phyloP scores from a whole-genome alignment of 2,888 invertebrate genomes.

The Dasypolia templi region DNA sequence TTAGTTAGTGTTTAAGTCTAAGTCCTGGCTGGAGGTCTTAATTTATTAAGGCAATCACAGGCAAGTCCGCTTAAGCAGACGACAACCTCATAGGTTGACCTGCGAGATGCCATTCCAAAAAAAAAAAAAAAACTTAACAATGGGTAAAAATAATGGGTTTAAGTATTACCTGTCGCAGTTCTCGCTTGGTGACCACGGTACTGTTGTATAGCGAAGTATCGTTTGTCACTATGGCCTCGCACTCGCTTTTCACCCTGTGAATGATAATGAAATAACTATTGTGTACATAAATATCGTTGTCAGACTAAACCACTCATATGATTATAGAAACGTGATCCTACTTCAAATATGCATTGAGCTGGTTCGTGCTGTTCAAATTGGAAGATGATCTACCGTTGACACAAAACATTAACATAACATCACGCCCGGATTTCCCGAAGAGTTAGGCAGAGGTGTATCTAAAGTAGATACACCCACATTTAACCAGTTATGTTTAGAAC shows the following conservation, averaged over 20 bases:
- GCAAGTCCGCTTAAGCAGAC: too few species aligned
- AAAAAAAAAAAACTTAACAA: too few species aligned
- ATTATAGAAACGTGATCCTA: conserved; percentile 33
- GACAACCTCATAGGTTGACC: too few species aligned
- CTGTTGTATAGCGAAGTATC: conserved; percentile 81
- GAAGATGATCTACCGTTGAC: background rate
- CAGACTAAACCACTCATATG: conserved; percentile 24
- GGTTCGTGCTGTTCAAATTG: background rate
- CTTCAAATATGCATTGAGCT: conserved; percentile 21
- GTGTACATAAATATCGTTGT: conserved; percentile 52
- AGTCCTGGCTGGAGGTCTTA: too few species aligned
- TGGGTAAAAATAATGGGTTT: too few species aligned
- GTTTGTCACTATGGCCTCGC: conserved; percentile 85
- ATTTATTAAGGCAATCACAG: too few species aligned
- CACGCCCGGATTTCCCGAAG: background rate
- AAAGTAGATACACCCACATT: background rate
- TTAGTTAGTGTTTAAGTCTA: too few species aligned
- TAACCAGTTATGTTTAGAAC: background rate
- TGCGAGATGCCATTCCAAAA: too few species aligned
- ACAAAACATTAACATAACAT: background rate
- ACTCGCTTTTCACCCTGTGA: conserved; percentile 87
- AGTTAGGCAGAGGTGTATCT: too few species aligned
- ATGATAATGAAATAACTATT: conserved; percentile 70
- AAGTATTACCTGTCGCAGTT: conserved; percentile 81
- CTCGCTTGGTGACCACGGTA: conserved; percentile 76